phyloP scores from a whole-genome alignment of 2,888 invertebrate species.

The Gerosis bhagava region DNA sequence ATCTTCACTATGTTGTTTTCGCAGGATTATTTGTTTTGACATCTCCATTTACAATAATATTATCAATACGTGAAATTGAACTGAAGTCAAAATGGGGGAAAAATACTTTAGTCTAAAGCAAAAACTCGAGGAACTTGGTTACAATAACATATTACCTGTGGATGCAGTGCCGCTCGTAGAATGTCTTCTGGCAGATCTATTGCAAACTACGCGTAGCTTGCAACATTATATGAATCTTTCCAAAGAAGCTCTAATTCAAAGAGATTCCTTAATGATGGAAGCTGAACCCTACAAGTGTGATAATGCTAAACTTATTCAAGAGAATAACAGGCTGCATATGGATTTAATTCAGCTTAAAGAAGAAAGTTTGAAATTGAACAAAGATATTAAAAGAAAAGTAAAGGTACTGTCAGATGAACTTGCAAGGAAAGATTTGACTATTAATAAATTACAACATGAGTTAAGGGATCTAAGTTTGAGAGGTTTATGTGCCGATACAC shows the following conservation, averaged over 20 bases:
- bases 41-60: neutral
- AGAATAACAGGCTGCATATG: slow-evolving; percentile 88
- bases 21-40: neutral
- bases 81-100: slow-evolving; percentile 63
- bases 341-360: slow-evolving; percentile 86
- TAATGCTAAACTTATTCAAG: slow-evolving; percentile 88
- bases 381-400: slow-evolving; percentile 84
- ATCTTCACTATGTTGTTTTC: no score
- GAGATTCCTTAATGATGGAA: slow-evolving; percentile 85
- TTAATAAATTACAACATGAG: slow-evolving; percentile 69
- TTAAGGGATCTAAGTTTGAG: slow-evolving; percentile 67
- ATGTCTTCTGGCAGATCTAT: slow-evolving; percentile 90
- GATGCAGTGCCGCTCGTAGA: slow-evolving; percentile 92
- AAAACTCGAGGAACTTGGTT: slow-evolving; percentile 92
- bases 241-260: slow-evolving; percentile 86
- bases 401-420: slow-evolving; percentile 84
- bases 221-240: slow-evolving; percentile 92
- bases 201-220: slow-evolving; percentile 93
- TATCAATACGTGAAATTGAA: no score
- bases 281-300: slow-evolving; percentile 92
- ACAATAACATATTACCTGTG: slow-evolving; percentile 87
- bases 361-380: slow-evolving; percentile 79
- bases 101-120: slow-evolving; percentile 77
- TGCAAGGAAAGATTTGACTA: slow-evolving; percentile 71
- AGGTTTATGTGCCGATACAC: slow-evolving; percentile 70